These are phyloP conservation scores for Callocephalon fimbriatum DNA, from an alignment of 2,113 vertebrate species.

Conservation along the genomic window DNA sequence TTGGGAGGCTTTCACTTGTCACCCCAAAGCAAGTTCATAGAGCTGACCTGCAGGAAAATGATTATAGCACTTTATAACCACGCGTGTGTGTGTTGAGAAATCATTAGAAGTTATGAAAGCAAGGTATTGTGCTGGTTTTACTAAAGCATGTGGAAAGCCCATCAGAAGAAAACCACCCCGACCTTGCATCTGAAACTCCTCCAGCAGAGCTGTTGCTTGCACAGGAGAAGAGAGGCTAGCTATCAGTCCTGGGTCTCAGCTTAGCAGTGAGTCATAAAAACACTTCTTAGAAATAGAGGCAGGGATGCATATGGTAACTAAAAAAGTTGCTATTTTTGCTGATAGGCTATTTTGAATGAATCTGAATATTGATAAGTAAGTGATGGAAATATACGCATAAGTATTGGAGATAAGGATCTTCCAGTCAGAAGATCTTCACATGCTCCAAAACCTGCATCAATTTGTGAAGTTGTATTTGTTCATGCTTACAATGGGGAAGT, in stretches of 20 bases:
- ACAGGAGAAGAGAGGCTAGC: neutral
- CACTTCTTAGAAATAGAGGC: neutral
- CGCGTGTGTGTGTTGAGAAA: neutral
- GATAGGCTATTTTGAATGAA: neutral
- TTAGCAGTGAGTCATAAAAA: neutral
- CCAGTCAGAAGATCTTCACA: neutral
- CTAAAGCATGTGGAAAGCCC: neutral
- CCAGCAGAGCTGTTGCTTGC: neutral
- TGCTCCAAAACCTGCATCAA: neutral
- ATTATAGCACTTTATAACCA: neutral
- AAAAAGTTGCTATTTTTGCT: neutral
- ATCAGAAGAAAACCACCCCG: neutral
- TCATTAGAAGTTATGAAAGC: neutral
- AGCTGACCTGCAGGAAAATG: neutral
- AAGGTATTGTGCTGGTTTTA: neutral
- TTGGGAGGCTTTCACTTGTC: neutral
- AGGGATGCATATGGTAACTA: neutral
- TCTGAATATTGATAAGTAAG: neutral
- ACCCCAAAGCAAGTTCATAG: neutral
- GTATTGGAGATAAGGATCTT: neutral
- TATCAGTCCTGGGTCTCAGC: neutral
- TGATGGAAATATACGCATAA: neutral
- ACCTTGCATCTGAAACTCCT: neutral
- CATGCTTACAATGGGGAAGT: neutral
- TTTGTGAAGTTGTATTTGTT: neutral